These are phyloP conservation scores for Pachypeltis micranthus DNA, from an alignment of 1,140 invertebrate genomes.

Conservation along the genomic window DNA sequence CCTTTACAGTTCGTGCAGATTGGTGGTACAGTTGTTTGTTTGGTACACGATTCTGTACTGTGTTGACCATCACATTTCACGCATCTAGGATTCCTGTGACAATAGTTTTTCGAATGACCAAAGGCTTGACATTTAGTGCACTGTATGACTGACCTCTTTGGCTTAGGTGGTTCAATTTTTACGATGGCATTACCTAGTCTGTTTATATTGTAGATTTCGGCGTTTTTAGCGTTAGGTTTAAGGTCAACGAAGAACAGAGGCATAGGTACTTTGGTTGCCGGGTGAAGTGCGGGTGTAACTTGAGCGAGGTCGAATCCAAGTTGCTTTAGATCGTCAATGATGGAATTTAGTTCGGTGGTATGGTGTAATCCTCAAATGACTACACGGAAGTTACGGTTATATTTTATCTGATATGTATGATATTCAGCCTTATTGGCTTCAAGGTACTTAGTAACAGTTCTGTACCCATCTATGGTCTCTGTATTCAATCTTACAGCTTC, in stretches of 20 bases:
- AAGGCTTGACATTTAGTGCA: conserved; percentile 6
- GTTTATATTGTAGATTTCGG: neutral
- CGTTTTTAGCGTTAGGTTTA: conserved; percentile 3
- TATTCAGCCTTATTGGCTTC: too few species aligned
- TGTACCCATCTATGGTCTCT: too few species aligned
- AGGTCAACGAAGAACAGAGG: conserved; percentile 5
- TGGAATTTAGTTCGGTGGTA: neutral
- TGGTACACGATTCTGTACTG: neutral
- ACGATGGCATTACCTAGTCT: neutral
- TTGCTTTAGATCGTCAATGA: neutral
- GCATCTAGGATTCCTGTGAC: neutral
- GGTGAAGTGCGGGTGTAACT: neutral
- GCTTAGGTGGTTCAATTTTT: conserved; percentile 6
- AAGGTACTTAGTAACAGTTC: too few species aligned
- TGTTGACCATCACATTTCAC: conserved; percentile 7
- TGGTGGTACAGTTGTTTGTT: neutral
- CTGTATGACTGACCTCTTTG: conserved; percentile 1
- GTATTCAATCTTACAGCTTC: too few species aligned
- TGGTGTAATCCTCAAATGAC: neutral
- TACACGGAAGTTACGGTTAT: neutral
- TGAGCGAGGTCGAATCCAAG: neutral
- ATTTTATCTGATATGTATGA: too few species aligned
- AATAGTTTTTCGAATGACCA: conserved; percentile 9
- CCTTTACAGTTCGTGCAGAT: too few species aligned
- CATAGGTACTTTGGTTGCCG: conserved; percentile 2